These are phyloP conservation scores for Sipha flava DNA, from an alignment of 1,140 invertebrate species.

Conservation along the genomic window DNA sequence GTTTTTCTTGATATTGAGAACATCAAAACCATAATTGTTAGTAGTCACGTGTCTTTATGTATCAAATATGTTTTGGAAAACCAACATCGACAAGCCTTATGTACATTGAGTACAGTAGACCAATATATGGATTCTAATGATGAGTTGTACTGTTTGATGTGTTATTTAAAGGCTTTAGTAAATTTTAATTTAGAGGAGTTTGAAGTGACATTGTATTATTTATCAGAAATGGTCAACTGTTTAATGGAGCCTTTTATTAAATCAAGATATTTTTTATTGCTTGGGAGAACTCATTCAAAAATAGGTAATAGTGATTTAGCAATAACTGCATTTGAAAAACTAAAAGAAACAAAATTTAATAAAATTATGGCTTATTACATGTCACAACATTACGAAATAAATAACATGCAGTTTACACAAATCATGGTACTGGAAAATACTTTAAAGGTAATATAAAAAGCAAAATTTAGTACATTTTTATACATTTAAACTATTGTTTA, in stretches of 20 bases:
- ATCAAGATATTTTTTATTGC: slow-evolving; percentile 10
- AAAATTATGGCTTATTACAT: slow-evolving; percentile 9
- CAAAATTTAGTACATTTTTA: neutral
- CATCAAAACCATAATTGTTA: neutral
- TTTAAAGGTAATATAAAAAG: neutral
- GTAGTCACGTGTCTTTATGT: neutral
- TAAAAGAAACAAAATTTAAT: neutral
- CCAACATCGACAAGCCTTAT: neutral
- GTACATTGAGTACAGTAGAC: neutral
- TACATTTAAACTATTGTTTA: neutral
- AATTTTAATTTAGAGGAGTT: neutral
- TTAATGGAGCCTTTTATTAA: neutral
- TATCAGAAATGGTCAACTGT: neutral
- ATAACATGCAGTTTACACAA: neutral
- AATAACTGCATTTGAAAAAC: neutral
- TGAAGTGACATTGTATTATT: slow-evolving; percentile 18
- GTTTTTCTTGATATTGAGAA: neutral
- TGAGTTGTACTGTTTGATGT: neutral
- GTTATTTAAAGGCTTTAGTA: neutral
- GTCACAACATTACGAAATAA: slow-evolving; percentile 11
- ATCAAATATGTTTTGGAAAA: neutral
- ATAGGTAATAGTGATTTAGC: neutral
- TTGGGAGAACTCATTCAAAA: neutral
- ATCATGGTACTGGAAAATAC: neutral
- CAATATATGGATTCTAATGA: neutral